Percentiles rank a stretch among this genome's conserved stretches.
These are phyloP conservation scores for Sipha maydis DNA, from an alignment of 2,888 invertebrate genomes.

Conservation along the genomic window DNA sequence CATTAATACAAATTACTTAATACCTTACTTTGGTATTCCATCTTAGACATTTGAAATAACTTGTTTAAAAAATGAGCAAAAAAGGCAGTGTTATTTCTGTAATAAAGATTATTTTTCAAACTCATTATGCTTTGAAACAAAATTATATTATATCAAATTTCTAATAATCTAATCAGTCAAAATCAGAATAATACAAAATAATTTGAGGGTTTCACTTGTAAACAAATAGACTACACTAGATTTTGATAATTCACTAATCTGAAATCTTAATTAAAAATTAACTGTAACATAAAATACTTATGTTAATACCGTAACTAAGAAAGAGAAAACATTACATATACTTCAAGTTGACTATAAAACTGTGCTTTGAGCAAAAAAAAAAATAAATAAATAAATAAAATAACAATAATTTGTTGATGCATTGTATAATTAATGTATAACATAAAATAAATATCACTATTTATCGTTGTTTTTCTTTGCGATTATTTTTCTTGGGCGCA, in stretches of 20 bases:
- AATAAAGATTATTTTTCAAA: not conserved
- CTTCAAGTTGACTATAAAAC: slow-evolving; percentile 28
- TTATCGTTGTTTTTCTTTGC: slow-evolving; percentile 57
- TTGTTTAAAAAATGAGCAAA: slow-evolving; percentile 24
- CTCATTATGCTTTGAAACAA: slow-evolving; percentile 16
- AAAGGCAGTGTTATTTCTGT: slow-evolving; percentile 7
- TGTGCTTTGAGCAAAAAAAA: slow-evolving; percentile 31
- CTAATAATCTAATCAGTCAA: slow-evolving; percentile 53
- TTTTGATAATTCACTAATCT: not conserved
- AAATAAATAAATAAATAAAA: not conserved
- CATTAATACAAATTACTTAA: not conserved
- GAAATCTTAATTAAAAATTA: not conserved
- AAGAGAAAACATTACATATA: not conserved
- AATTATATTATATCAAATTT: slow-evolving; percentile 22
- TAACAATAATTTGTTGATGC: not conserved
- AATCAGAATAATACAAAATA: slow-evolving; percentile 35
- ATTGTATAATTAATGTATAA: not conserved
- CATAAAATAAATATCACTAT: not conserved
- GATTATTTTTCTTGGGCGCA: slow-evolving; percentile 40
- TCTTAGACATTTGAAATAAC: slow-evolving; percentile 7
- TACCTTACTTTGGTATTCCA: not conserved
- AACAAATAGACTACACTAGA: not conserved
- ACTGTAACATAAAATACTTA: not conserved
- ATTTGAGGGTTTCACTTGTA: not conserved
- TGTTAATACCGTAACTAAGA: not conserved